A percentile compares a stretch with the other conserved stretches of the same genome.
Conservation (phyloP, 2,888 invertebrate species). For the Eucera pruinosa region DNA sequence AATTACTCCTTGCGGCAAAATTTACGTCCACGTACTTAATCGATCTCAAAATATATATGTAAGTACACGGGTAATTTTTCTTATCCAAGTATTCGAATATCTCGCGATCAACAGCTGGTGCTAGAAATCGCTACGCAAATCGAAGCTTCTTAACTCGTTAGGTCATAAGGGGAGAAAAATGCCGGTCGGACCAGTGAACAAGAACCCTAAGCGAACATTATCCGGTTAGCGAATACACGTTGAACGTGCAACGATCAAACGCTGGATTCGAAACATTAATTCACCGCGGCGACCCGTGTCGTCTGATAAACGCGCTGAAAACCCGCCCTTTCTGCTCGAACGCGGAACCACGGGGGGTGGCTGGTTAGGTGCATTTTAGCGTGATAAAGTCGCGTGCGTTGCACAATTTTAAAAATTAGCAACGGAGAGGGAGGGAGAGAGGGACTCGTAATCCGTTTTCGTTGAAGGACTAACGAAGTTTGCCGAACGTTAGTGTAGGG, state of each 20-base stretch:
- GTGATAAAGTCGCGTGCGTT: background rate
- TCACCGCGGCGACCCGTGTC: slow-evolving; percentile 22
- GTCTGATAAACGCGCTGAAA: slow-evolving; percentile 27
- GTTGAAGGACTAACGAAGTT: slow-evolving; percentile 28
- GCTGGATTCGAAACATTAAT: slow-evolving; percentile 44
- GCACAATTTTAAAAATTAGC: slow-evolving; percentile 26
- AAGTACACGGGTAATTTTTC: too few relatives aligned
- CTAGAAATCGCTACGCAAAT: slow-evolving; percentile 9
- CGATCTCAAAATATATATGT: too few relatives aligned
- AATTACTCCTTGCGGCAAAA: too few relatives aligned
- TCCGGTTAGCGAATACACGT: slow-evolving; percentile 55
- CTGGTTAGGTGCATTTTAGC: slow-evolving; percentile 23
- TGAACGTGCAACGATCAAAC: slow-evolving; percentile 39
- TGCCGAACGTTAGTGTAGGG: too few relatives aligned
- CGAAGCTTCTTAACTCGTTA: slow-evolving; percentile 28
- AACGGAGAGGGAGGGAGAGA: background rate
- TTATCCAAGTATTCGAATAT: too few relatives aligned
- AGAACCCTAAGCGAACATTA: slow-evolving; percentile 44
- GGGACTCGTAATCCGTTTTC: slow-evolving; percentile 17
- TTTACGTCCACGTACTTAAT: too few relatives aligned
- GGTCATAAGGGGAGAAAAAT: slow-evolving; percentile 10
- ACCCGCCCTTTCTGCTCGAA: slow-evolving; percentile 37
- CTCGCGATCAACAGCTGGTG: too few relatives aligned
- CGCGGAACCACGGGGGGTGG: slow-evolving; percentile 3
- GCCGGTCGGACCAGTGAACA: slow-evolving; percentile 39